Conservation (phyloP, 2,113 vertebrate genomes). For the Nesospiza acunhae region DNA sequence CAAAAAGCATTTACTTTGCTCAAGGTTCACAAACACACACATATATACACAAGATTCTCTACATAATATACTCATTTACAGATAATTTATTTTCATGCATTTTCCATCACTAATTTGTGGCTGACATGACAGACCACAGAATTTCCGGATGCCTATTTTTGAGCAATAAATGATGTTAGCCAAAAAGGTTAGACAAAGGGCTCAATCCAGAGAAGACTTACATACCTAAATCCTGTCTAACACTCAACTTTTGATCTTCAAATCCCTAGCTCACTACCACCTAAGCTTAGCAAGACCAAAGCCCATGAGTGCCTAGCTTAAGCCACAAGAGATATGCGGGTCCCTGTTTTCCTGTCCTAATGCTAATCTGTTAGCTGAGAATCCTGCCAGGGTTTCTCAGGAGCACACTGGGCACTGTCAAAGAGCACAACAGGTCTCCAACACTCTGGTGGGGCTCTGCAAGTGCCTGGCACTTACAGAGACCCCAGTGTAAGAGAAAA, state of each 20-base stretch:
- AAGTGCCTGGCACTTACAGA: background rate
- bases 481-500: background rate
- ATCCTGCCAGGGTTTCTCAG: background rate
- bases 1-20: background rate
- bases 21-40: background rate
- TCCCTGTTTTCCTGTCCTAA: background rate
- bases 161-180: background rate
- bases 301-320: background rate
- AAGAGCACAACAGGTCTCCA: background rate
- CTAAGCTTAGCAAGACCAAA: background rate
- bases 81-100: background rate
- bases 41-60: background rate
- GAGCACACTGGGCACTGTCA: background rate
- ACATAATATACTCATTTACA: background rate
- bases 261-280: background rate
- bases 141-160: constrained; percentile 57
- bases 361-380: background rate
- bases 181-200: constrained; percentile 4
- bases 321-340: background rate
- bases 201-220: background rate
- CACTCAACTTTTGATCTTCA: background rate
- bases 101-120: background rate
- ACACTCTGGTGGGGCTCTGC: background rate
- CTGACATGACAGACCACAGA: background rate
- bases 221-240: background rate